A percentile compares a stretch with the other conserved stretches of the same genome.
Evolutionary conservation across 2,797 vertebrate genomes (phyloP).

Genomic region (Octomys mimax): DNA sequence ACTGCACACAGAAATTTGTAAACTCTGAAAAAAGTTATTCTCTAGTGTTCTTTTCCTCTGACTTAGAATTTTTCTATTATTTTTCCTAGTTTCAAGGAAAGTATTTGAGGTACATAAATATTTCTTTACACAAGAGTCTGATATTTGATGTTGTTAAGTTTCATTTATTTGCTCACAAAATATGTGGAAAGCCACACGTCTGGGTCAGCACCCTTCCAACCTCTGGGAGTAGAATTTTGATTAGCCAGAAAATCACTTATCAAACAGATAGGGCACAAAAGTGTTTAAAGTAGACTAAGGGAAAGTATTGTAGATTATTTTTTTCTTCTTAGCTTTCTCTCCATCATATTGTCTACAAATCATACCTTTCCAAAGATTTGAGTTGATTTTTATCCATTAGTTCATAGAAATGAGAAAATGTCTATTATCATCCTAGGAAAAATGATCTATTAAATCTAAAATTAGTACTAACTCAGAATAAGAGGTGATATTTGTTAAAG

Average conservation of each 20-base stretch:
- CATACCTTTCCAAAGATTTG: slow-evolving; percentile 24
- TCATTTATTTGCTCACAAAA: neutral
- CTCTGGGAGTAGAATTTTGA: neutral
- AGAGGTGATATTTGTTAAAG: neutral
- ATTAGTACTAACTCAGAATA: neutral
- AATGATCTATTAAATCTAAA: neutral
- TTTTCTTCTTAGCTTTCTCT: neutral
- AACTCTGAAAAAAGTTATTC: neutral
- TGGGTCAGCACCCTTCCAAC: neutral
- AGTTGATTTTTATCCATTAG: neutral
- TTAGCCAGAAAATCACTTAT: neutral
- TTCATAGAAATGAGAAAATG: neutral
- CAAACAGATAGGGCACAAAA: neutral
- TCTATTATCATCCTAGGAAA: neutral
- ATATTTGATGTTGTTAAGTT: neutral
- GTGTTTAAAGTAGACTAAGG: neutral
- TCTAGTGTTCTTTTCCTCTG: neutral
- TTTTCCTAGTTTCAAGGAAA: neutral
- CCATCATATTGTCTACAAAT: neutral
- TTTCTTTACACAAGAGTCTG: neutral
- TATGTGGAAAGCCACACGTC: neutral
- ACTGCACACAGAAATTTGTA: slow-evolving; percentile 18
- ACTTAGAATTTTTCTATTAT: neutral
- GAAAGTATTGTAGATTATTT: neutral
- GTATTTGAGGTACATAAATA: neutral